Evolutionary conservation across 2,113 vertebrate species (phyloP), one percentile per base, ranked within the genome.

Genomic region (Corythaixoides concolor): DNA sequence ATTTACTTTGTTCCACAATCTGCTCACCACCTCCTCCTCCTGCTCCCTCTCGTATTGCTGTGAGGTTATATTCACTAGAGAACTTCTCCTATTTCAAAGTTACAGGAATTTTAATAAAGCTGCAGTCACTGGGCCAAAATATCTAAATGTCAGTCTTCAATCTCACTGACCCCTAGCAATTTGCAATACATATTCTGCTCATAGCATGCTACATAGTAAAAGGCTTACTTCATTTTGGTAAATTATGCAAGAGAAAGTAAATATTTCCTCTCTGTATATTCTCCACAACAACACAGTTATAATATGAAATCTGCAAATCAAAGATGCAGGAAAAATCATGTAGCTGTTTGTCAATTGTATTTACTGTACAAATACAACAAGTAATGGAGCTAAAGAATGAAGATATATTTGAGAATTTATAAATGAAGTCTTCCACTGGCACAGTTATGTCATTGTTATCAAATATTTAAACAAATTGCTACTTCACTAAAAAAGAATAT

Each of bases 321-420:
- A 93, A 94, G 60, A 76, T 69, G 33, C 32, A 94, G n/a, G 47
- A 77, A 97, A 89, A 86, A 83, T 63, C 45, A 74, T 3, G 12
- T 35, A 58, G 13, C 23, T 90, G 5, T 76, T 88, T 72, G 53
- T 50, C 43, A 95, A 33, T 30, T 55, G 21, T 80, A 93, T 94
- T 93, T 96, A 84, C 83, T 73, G 15, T 32, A 41, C n/a, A 86
- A 69, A 53, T 53, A 56, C 18, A 94, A 67, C 8, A 83, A 64
- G 75, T 58, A 50, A 28, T 45, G 62, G 37, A 93, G 35, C 30
- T 82, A 91, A 88, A 76, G 55, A 89, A 69, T 80, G 35, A 85
- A 84, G 37, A 47, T 95, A 91, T 86, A 82, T 88, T 93, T 89
- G 32, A 96, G 41, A 56, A 87, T 90, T 91, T 94, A 68, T 55